Conservation (phyloP, 2,888 invertebrate species). For the Eupeodes luniger region DNA sequence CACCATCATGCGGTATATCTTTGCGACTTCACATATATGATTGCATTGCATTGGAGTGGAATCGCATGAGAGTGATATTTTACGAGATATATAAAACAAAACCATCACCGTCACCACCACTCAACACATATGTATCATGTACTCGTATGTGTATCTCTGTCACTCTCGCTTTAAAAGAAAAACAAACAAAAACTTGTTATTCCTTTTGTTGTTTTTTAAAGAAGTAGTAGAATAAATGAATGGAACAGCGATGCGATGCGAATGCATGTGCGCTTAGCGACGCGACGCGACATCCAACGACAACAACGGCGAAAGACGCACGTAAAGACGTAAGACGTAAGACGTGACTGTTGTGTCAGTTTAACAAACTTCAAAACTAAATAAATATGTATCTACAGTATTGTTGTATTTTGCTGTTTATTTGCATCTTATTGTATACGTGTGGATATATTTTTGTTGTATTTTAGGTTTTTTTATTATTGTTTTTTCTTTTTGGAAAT, state of each 20-base stretch:
- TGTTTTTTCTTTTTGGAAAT: constrained; percentile 40
- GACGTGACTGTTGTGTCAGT: constrained; percentile 36
- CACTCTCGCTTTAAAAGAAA: constrained; percentile 28
- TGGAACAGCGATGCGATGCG: constrained; percentile 33
- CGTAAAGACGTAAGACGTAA: no score
- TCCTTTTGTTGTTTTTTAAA: neutral
- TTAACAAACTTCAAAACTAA: constrained; percentile 36
- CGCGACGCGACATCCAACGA: neutral
- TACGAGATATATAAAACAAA: constrained; percentile 10
- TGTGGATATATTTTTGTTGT: constrained; percentile 43
- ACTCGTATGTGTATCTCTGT: constrained; percentile 26
- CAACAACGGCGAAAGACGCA: neutral
- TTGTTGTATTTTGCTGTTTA: constrained; percentile 40
- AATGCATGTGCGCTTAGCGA: constrained; percentile 63
- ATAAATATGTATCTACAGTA: constrained; percentile 26
- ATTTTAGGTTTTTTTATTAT: constrained; percentile 23
- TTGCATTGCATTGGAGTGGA: constrained; percentile 61
- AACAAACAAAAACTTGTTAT: neutral
- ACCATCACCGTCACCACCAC: neutral
- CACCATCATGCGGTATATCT: constrained; percentile 36
- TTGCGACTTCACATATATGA: constrained; percentile 35
- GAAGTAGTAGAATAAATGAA: constrained; percentile 57
- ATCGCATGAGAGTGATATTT: constrained; percentile 71
- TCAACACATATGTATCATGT: neutral
- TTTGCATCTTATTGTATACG: constrained; percentile 43